These are phyloP conservation scores for Aurelia aurita complex sp. Pacific DNA, from an alignment of 30 jellyfish, hydroid and myxozoan species.

Conservation along the genomic window DNA sequence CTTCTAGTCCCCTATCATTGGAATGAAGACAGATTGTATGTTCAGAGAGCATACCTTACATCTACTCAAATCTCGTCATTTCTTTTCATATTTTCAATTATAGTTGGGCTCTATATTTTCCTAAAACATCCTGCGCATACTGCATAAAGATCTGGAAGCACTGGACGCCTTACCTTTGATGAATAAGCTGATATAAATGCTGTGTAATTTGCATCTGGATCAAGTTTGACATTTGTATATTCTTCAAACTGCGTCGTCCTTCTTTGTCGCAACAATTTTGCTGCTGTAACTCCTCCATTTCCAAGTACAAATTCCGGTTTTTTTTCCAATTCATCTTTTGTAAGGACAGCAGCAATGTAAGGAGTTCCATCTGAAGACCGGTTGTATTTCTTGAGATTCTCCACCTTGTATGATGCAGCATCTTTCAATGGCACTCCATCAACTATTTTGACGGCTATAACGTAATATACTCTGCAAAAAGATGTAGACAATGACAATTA, in stretches of 20 bases:
- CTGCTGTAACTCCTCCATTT: conserved; percentile 16
- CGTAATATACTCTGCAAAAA: conserved; percentile 26
- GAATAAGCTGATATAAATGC: conserved; percentile 48
- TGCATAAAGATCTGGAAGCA: too few species aligned
- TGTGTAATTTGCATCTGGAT: conserved; percentile 44
- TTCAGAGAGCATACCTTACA: too few species aligned
- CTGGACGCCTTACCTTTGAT: neutral
- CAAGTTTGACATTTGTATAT: conserved; percentile 23
- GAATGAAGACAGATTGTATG: too few species aligned
- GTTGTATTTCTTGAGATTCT: conserved; percentile 27
- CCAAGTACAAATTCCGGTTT: conserved; percentile 25
- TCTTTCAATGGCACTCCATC: neutral
- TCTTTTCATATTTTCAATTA: too few species aligned
- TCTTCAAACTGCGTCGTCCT: conserved; percentile 5
- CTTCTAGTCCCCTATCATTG: too few species aligned
- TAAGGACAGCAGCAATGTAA: conserved; percentile 64
- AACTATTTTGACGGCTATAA: conserved; percentile 28
- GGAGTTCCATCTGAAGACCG: conserved; percentile 42
- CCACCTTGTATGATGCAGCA: conserved; percentile 25
- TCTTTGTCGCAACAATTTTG: neutral
- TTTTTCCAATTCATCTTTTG: conserved; percentile 5
- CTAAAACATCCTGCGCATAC: too few species aligned
- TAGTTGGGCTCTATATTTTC: too few species aligned
- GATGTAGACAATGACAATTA: too few species aligned
- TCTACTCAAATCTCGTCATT: too few species aligned